Evolutionary conservation across 2,113 vertebrate species (phyloP).

Genomic region (Caranx ignobilis): DNA sequence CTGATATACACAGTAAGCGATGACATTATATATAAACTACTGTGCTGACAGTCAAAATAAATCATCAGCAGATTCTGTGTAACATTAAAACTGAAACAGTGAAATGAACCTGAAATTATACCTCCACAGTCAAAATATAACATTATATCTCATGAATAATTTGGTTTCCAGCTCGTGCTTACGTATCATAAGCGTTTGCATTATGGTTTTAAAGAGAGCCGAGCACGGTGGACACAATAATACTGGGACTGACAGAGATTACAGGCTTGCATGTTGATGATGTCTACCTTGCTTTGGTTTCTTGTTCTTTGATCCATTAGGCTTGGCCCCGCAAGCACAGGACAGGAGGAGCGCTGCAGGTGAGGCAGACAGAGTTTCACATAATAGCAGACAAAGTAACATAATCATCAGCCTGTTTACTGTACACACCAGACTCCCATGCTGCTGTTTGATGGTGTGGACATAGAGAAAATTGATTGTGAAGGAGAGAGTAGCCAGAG

Average conservation of each 20-base stretch:
- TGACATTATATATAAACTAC: no score
- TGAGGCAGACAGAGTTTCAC: slow-evolving; percentile 57
- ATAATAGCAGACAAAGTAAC: slow-evolving; percentile 58
- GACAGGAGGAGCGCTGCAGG: slow-evolving; percentile 85
- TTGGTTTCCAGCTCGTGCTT: background rate
- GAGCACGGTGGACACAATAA: slow-evolving; percentile 8
- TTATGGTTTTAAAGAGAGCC: background rate
- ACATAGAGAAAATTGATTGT: slow-evolving; percentile 5
- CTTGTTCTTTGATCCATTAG: slow-evolving; percentile 88
- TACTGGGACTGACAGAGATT: slow-evolving; percentile 22
- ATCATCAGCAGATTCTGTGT: no score
- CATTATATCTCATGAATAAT: background rate
- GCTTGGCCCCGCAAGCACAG: slow-evolving; percentile 85
- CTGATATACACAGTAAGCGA: no score
- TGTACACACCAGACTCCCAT: slow-evolving; percentile 22
- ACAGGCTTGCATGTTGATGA: slow-evolving; percentile 28
- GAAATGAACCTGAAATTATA: background rate
- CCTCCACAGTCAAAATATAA: background rate
- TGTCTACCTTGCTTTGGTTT: slow-evolving; percentile 90
- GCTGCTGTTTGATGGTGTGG: slow-evolving; percentile 23
- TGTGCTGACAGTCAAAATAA: no score
- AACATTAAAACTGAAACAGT: no score
- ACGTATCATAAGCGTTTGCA: background rate
- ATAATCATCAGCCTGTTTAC: slow-evolving; percentile 54
- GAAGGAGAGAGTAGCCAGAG: background rate